Percentiles rank a stretch among this genome's conserved stretches.
phyloP scores from a whole-genome alignment of 92 coral and sea anemone genomes.

The Epizoanthus stellaris region DNA sequence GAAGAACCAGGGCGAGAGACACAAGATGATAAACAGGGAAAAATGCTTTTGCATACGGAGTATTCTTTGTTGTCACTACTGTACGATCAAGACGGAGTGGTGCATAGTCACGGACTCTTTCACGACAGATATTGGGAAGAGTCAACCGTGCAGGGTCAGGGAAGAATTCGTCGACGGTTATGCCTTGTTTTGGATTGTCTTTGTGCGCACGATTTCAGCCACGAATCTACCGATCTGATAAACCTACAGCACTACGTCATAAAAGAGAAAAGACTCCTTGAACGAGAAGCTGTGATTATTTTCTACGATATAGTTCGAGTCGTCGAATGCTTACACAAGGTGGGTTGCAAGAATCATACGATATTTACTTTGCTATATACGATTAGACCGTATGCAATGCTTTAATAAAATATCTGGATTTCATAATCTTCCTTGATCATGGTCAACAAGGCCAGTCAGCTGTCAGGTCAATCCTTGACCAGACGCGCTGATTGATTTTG shows the following conservation, averaged over 20 bases:
- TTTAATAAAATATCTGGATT: neutral
- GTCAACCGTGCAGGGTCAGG: slow-evolving; percentile 39
- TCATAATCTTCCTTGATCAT: too few relatives aligned
- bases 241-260: slow-evolving; percentile 98
- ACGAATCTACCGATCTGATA: slow-evolving; percentile 88
- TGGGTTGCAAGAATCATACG: slow-evolving; percentile 30
- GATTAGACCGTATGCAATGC: neutral
- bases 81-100: slow-evolving; percentile 97
- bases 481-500: too few relatives aligned
- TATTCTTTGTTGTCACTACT: slow-evolving; percentile 91
- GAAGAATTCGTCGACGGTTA: slow-evolving; percentile 81
- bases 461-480: too few relatives aligned
- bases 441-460: too few relatives aligned
- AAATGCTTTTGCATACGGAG: slow-evolving; percentile 97
- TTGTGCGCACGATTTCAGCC: slow-evolving; percentile 96
- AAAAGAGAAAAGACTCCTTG: slow-evolving; percentile 89
- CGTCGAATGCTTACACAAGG: slow-evolving; percentile 97
- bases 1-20: slow-evolving; percentile 97
- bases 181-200: slow-evolving; percentile 95
- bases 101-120: slow-evolving; percentile 96
- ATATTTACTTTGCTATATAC: slow-evolving; percentile 3
- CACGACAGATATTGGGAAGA: slow-evolving; percentile 96
- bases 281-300: slow-evolving; percentile 92
- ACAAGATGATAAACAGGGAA: slow-evolving; percentile 97
- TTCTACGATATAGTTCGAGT: slow-evolving; percentile 98